Evolutionary conservation across 1,140 invertebrate genomes (phyloP).

Genomic region (Lepidurus packardi): DNA sequence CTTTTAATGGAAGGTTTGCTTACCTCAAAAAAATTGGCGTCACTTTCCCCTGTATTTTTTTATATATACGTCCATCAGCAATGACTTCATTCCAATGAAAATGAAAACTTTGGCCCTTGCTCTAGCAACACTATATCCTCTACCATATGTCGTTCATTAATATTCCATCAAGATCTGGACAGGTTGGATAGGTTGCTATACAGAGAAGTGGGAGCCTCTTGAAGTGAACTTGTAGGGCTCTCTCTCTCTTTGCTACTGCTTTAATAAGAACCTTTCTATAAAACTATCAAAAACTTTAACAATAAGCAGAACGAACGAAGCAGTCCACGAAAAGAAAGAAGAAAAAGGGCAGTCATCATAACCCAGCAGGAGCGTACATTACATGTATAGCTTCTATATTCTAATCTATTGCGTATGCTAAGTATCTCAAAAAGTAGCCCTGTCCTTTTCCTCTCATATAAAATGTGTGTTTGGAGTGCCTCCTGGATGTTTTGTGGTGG

Average conservation of each 20-base stretch:
- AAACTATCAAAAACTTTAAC: neutral
- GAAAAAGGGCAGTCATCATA: slow-evolving; percentile 21
- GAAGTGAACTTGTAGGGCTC: neutral
- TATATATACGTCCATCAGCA: neutral
- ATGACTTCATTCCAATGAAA: neutral
- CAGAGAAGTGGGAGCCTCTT: slow-evolving; percentile 16
- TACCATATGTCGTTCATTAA: neutral
- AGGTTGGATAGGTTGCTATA: slow-evolving; percentile 8
- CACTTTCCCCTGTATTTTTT: neutral
- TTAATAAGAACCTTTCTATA: slow-evolving; percentile 28
- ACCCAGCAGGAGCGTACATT: slow-evolving; percentile 20
- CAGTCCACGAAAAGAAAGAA: neutral
- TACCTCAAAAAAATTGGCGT: slow-evolving; percentile 5
- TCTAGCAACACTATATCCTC: neutral
- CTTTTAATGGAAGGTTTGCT: neutral
- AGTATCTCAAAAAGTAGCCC: neutral
- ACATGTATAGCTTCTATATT: slow-evolving; percentile 16
- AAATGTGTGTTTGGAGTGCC: slow-evolving; percentile 8
- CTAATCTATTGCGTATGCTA: slow-evolving; percentile 17
- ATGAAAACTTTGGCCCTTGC: slow-evolving; percentile 23
- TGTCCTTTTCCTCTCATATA: neutral
- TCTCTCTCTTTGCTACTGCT: neutral
- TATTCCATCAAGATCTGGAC: slow-evolving; percentile 4
- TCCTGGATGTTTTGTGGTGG: slow-evolving; percentile 14
- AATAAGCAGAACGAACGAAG: neutral